Percentiles rank a stretch among this genome's conserved stretches.
Conservation (phyloP, 2,888 invertebrate genomes). For the Dioctria linearis region DNA sequence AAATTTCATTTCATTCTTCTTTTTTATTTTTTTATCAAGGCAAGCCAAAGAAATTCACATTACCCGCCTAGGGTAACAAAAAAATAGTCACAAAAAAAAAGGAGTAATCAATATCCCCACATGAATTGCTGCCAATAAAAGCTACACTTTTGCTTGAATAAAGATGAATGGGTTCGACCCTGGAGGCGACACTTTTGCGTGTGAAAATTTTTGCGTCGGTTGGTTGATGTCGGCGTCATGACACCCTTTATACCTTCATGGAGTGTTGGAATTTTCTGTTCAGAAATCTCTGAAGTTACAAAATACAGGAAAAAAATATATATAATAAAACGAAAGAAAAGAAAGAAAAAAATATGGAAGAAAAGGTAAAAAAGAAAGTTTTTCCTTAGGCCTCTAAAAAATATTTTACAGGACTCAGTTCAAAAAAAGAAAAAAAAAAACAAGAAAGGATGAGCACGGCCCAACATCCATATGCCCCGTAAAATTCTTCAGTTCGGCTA, state of each 20-base stretch:
- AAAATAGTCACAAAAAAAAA: conserved; percentile 27
- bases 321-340: neutral
- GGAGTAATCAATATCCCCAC: conserved; percentile 48
- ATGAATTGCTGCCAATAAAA: conserved; percentile 49
- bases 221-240: conserved; percentile 10
- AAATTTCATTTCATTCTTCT: neutral
- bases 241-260: neutral
- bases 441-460: conserved; percentile 13
- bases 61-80: conserved; percentile 5
- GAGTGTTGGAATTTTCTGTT: no score
- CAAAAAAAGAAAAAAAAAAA: neutral
- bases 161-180: conserved; percentile 49
- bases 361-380: conserved; percentile 36
- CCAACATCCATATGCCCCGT: conserved; percentile 1
- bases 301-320: conserved; percentile 1
- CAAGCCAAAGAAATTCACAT: conserved; percentile 34
- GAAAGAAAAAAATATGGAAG: conserved; percentile 2
- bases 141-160: conserved; percentile 49
- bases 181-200: conserved; percentile 45
- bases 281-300: neutral
- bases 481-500: conserved; percentile 34
- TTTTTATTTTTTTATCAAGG: neutral
- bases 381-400: neutral
- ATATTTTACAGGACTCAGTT: conserved; percentile 1
- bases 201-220: conserved; percentile 38